Conservation (phyloP, 2,113 vertebrate genomes). For the human region DNA sequence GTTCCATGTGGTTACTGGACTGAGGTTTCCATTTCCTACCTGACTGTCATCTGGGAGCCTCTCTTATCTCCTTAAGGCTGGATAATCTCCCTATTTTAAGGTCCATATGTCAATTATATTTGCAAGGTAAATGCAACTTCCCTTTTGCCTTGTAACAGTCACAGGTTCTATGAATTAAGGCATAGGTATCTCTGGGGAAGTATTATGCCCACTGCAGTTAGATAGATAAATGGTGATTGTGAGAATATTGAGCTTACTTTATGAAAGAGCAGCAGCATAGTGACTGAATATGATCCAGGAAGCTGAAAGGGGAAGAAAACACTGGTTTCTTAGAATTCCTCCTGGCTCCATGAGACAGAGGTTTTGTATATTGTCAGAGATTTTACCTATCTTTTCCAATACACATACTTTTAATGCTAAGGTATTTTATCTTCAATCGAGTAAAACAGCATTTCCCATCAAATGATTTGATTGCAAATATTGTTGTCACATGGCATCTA, state of each 20-base stretch:
- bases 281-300: neutral
- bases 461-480: neutral
- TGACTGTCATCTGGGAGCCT: neutral
- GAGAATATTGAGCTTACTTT: neutral
- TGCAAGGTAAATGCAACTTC: neutral
- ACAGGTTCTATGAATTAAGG: neutral
- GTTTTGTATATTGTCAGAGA: neutral
- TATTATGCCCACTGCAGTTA: neutral
- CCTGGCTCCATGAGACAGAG: neutral
- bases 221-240: neutral
- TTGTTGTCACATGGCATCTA: neutral
- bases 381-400: constrained; percentile 18
- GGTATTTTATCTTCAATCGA: neutral
- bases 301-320: neutral
- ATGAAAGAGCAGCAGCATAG: neutral
- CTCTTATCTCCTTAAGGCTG: neutral
- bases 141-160: neutral
- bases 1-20: neutral
- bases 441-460: neutral
- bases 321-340: neutral
- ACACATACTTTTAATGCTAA: neutral
- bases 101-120: neutral
- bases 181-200: neutral
- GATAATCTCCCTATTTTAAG: neutral
- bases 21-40: neutral